These are phyloP conservation scores for Bergia sp. DNA, from an alignment of 92 coral and sea anemone genomes.

Conservation along the genomic window DNA sequence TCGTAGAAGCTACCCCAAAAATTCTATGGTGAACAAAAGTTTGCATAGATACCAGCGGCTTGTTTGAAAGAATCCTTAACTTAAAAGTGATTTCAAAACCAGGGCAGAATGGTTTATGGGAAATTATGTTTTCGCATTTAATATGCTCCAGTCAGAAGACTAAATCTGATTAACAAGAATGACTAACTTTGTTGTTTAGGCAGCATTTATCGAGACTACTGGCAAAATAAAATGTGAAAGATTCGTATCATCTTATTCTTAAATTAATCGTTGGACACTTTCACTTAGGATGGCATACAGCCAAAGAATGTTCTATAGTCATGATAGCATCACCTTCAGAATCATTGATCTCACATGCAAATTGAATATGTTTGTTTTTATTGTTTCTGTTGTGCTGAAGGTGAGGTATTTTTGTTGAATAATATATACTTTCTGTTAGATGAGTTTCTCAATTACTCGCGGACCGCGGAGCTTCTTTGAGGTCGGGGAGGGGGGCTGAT, in stretches of 20 bases:
- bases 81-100: neutral
- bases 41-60: conserved; percentile 47
- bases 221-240: neutral
- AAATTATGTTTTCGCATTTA: neutral
- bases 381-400: no score
- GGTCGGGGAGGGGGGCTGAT: no score
- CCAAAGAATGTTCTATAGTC: conserved; percentile 16
- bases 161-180: neutral
- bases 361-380: conserved; percentile 4
- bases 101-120: neutral
- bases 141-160: neutral
- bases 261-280: neutral
- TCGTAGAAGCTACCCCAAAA: conserved; percentile 40
- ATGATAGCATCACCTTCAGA: neutral
- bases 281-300: conserved; percentile 22
- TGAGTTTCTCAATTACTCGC: no score
- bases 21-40: conserved; percentile 50
- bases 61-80: conserved; percentile 40
- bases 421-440: no score
- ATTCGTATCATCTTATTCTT: neutral
- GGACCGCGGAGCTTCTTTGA: no score
- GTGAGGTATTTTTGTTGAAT: no score
- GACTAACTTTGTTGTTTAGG: neutral
- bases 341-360: conserved; percentile 3
- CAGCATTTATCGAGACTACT: neutral